These are phyloP conservation scores for Barypeithes pellucidus DNA, from an alignment of 2,888 invertebrate species.

Conservation along the genomic window DNA sequence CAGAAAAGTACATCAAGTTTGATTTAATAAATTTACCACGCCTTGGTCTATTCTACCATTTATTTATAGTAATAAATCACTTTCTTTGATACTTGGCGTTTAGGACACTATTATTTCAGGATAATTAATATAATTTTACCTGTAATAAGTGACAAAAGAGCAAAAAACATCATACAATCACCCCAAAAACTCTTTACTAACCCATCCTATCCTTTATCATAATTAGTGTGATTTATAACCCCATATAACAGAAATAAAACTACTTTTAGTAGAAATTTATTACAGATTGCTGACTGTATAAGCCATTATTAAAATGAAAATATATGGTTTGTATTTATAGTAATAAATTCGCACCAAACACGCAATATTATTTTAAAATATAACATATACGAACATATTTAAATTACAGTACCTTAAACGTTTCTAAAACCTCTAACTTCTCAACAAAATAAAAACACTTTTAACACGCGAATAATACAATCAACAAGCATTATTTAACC, in stretches of 20 bases:
- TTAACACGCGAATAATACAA: too few relatives aligned
- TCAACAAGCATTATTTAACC: too few relatives aligned
- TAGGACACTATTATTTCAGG: too few relatives aligned
- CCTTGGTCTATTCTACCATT: too few relatives aligned
- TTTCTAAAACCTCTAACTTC: too few relatives aligned
- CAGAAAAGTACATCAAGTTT: too few relatives aligned
- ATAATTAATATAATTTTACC: neutral
- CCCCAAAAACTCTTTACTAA: neutral
- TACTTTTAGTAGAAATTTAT: neutral
- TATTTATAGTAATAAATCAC: too few relatives aligned
- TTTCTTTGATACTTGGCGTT: too few relatives aligned
- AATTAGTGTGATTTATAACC: neutral
- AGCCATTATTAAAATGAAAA: slow-evolving; percentile 6
- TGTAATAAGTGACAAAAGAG: neutral
- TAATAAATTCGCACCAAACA: neutral
- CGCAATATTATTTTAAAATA: neutral
- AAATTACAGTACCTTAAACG: too few relatives aligned
- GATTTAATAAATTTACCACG: too few relatives aligned
- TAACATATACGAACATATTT: too few relatives aligned
- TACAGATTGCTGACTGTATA: neutral
- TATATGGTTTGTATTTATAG: neutral
- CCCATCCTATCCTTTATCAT: slow-evolving; percentile 2
- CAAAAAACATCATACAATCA: neutral
- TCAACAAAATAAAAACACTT: too few relatives aligned
- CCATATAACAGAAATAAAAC: neutral